Evolutionary conservation across 2,888 invertebrate genomes (phyloP).

Genomic region (Drosophila conformis): DNA sequence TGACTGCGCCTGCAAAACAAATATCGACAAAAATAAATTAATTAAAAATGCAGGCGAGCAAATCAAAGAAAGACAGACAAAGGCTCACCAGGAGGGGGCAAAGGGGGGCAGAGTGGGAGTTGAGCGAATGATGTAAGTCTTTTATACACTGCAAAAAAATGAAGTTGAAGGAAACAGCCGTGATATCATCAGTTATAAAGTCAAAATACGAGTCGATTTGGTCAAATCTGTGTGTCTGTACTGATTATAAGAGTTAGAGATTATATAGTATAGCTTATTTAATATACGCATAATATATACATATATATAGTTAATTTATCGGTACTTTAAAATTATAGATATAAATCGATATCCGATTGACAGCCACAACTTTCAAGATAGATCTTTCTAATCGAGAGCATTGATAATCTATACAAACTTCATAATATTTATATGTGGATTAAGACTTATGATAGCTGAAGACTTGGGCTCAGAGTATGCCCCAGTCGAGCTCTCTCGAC

Average conservation of each 20-base stretch:
- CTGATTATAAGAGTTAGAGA: background rate
- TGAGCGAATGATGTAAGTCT: slow-evolving; percentile 15
- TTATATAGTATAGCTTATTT: no score
- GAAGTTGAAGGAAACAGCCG: background rate
- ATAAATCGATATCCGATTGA: background rate
- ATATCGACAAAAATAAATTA: slow-evolving; percentile 79
- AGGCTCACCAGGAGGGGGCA: background rate
- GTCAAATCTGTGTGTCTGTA: background rate
- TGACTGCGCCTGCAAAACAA: slow-evolving; percentile 55
- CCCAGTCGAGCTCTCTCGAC: background rate
- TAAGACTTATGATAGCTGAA: background rate
- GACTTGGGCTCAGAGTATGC: background rate
- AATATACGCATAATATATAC: no score
- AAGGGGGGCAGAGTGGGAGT: slow-evolving; percentile 7
- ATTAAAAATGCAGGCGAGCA: slow-evolving; percentile 73
- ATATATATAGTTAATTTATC: background rate
- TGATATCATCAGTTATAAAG: background rate
- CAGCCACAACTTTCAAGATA: accelerated
- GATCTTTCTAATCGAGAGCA: background rate
- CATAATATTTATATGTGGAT: background rate
- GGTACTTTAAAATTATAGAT: background rate
- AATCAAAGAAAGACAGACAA: slow-evolving; percentile 3
- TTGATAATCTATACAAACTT: background rate
- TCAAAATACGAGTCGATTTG: no score
- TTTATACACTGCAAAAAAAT: background rate